Base-by-base conservation (phyloP, 1,140 invertebrate species). In the Macrobrachium rosenbergii region DNA sequence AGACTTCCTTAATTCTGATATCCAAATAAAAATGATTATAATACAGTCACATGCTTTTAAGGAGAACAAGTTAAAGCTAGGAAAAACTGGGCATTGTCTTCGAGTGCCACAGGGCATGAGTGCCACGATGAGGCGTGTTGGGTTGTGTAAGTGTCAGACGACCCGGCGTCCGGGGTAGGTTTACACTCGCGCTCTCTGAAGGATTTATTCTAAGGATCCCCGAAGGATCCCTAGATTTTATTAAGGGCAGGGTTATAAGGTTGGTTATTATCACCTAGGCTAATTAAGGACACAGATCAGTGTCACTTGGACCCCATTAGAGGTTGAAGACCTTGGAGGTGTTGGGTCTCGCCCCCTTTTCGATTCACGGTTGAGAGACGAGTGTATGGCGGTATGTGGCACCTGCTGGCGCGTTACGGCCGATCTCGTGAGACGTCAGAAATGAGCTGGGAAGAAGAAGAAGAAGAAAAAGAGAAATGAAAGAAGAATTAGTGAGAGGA, bases 151-250 rank as follows among this genome's bases (percentile, higher is more conserved):
- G 69, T 73, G 23, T 16, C 79, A 67, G 60, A 80, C 79, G 79
- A 81, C 60, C 23, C 59, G 37, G 62, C 78, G 78, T 81, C 37
- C 37, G n/a, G 63, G 62, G 11, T 81, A 17, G 62, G 23, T 37
- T 81, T 81, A 81, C 79, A 81, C 63, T 11, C 62, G 19, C 62
- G 23, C 28, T 81, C 62, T n/a, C 23, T n/a, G 60, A 67, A 45
- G 79, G 63, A 81, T 81, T 81, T 81, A 81, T 81, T 67, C 10
- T 63, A 16, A 45, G 28, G 59, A 67, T 81, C 60, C 62, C 79
- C 10, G 43, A 16, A 45, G 28, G 23, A 67, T 81, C 60, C 62
- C 79, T 63, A 28, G 62, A 23, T 67, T 67, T 63, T 81, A 67
- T 81, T 43, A 64, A 10, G 37, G 63, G 7, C 2, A 52, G 64